phyloP scores from a whole-genome alignment of 2,888 invertebrate species.

The Agelastica alni region DNA sequence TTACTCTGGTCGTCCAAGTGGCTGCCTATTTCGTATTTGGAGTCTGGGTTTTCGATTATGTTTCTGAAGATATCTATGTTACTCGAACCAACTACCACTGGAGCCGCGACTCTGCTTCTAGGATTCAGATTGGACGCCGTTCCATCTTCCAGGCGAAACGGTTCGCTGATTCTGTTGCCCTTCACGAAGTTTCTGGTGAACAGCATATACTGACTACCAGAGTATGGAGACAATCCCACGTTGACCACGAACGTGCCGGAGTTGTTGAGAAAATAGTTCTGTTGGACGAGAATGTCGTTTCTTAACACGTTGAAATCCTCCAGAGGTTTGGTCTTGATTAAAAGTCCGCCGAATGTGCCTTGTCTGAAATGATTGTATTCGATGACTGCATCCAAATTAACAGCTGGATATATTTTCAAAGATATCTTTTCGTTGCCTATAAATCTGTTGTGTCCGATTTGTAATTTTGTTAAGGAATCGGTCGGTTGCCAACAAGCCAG shows the following conservation, averaged over 20 bases:
- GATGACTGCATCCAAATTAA: constrained; percentile 76
- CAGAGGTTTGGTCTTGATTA: constrained; percentile 78
- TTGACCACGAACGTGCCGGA: constrained; percentile 86
- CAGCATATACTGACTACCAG: constrained; percentile 76
- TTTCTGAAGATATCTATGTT: constrained; percentile 90
- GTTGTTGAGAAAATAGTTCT: constrained; percentile 90
- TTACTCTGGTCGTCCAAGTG: constrained; percentile 94
- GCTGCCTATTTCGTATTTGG: constrained; percentile 92
- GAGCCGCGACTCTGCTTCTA: constrained; percentile 89
- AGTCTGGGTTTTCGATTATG: constrained; percentile 87
- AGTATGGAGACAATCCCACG: constrained; percentile 85
- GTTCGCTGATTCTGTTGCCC: constrained; percentile 84
- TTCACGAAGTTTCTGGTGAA: constrained; percentile 88
- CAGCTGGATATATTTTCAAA: constrained; percentile 78
- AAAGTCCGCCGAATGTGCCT: constrained; percentile 80
- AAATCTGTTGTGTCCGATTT: constrained; percentile 87
- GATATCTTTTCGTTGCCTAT: constrained; percentile 75
- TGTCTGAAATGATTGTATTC: constrained; percentile 89
- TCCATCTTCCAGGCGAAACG: constrained; percentile 71
- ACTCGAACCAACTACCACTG: constrained; percentile 87
- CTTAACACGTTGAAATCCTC: constrained; percentile 81
- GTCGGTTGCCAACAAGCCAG: constrained; percentile 77
- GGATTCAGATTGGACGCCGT: constrained; percentile 78
- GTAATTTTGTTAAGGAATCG: constrained; percentile 64
- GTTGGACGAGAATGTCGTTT: constrained; percentile 72